These are phyloP conservation scores for Acanthopagrus latus DNA, from an alignment of 2,797 vertebrate genomes.

Conservation along the genomic window DNA sequence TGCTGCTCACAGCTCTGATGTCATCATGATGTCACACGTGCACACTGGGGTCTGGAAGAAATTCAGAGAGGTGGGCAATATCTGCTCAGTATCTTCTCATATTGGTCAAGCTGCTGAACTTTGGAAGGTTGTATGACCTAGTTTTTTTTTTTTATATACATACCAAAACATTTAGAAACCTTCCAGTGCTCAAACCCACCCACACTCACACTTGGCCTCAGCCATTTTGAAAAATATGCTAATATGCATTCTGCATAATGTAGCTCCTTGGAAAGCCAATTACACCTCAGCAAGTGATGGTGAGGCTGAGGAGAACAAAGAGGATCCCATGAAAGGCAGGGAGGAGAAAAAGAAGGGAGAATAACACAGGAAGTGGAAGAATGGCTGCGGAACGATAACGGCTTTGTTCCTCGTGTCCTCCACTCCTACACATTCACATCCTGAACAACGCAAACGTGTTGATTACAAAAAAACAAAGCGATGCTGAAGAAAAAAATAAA, in stretches of 20 bases:
- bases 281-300: neutral
- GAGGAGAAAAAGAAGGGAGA: constrained; percentile 1
- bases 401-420: neutral
- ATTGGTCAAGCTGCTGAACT: too few species aligned
- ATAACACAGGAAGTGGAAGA: constrained; percentile 1
- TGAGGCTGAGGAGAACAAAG: constrained; percentile 28
- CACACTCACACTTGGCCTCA: neutral
- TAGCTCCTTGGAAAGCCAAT: neutral
- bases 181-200: neutral
- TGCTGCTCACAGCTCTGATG: too few species aligned
- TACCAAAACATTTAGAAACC: neutral
- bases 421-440: constrained; percentile 26
- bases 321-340: neutral
- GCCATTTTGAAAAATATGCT: neutral
- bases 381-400: neutral
- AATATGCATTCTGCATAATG: neutral
- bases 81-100: too few species aligned
- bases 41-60: too few species aligned
- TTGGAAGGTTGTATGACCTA: neutral
- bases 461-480: constrained; percentile 29
- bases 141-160: neutral
- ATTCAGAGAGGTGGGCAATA: too few species aligned
- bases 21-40: too few species aligned
- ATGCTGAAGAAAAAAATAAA: constrained; percentile 15
- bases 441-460: constrained; percentile 31